Evolutionary conservation across 23 tunicate genomes (phyloP).

Genomic region (Trididemnum nubilum): DNA sequence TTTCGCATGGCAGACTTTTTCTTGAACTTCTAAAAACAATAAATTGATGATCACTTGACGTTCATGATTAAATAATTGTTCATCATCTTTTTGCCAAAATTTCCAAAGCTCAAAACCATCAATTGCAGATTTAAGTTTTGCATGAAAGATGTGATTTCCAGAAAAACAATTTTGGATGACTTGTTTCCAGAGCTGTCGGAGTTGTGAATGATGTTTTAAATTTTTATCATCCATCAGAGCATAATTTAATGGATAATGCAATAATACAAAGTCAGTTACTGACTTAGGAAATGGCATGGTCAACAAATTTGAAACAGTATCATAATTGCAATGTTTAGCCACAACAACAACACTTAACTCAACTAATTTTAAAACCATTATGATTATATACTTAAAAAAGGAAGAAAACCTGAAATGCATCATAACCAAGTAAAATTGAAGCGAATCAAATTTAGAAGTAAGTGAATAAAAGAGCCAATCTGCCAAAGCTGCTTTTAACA

Average conservation of each 20-base stretch:
- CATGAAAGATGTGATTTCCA: background rate
- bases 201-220: background rate
- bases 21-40: constrained; percentile 4
- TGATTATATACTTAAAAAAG: no score
- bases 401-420: no score
- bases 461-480: no score
- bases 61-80: background rate
- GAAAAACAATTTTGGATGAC: background rate
- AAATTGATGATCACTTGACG: background rate
- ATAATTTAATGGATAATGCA: background rate
- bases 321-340: background rate
- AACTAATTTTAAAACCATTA: background rate
- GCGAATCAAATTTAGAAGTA: no score
- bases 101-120: constrained; percentile 2
- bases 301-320: background rate
- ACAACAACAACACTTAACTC: background rate
- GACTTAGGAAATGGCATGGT: background rate
- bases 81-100: background rate
- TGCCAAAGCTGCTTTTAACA: no score
- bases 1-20: background rate
- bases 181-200: background rate
- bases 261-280: background rate
- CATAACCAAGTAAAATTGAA: no score
- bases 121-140: background rate
- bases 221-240: background rate